Percentiles rank a stretch among this genome's conserved stretches.
Conservation (phyloP, 2,113 vertebrate species). For the Hipposideros armiger region DNA sequence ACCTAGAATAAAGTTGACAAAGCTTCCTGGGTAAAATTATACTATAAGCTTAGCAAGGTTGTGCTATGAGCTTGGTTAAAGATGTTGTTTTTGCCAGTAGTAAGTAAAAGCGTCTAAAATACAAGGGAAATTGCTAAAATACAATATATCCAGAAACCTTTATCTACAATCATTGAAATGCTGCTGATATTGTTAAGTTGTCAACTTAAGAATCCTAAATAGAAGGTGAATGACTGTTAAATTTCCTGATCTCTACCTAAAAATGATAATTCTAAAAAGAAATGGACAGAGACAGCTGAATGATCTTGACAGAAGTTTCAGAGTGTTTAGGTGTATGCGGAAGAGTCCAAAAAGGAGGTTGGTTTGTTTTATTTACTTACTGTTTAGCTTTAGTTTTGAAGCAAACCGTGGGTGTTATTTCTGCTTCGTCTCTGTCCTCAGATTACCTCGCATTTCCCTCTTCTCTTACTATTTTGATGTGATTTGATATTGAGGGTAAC, state of each 20-base stretch:
- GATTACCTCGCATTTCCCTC: background rate
- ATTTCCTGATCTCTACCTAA: constrained; percentile 28
- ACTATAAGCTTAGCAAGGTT: background rate
- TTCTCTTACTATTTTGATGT: constrained; percentile 42
- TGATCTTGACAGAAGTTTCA: constrained; percentile 56
- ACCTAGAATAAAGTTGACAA: background rate
- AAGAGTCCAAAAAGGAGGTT: background rate
- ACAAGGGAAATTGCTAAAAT: constrained; percentile 46
- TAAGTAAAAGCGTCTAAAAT: constrained; percentile 42
- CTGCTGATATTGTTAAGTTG: constrained; percentile 45
- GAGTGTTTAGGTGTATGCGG: background rate
- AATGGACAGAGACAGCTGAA: background rate
- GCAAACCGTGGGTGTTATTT: constrained; percentile 48
- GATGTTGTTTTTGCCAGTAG: constrained; percentile 35
- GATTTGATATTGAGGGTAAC: constrained; percentile 32
- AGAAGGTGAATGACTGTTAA: constrained; percentile 50
- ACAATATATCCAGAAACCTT: constrained; percentile 35
- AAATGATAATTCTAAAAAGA: constrained; percentile 53
- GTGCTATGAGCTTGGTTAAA: constrained; percentile 12
- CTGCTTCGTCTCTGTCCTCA: constrained; percentile 34
- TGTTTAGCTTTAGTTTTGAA: constrained; percentile 65
- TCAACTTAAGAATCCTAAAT: constrained; percentile 38
- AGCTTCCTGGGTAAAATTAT: background rate
- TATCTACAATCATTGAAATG: constrained; percentile 42
- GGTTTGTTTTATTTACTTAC: constrained; percentile 20